Percentiles rank a stretch among this genome's conserved stretches.
These are phyloP conservation scores for Hippopotamyrus pictus DNA, from an alignment of 2,797 vertebrate species.

Conservation along the genomic window DNA sequence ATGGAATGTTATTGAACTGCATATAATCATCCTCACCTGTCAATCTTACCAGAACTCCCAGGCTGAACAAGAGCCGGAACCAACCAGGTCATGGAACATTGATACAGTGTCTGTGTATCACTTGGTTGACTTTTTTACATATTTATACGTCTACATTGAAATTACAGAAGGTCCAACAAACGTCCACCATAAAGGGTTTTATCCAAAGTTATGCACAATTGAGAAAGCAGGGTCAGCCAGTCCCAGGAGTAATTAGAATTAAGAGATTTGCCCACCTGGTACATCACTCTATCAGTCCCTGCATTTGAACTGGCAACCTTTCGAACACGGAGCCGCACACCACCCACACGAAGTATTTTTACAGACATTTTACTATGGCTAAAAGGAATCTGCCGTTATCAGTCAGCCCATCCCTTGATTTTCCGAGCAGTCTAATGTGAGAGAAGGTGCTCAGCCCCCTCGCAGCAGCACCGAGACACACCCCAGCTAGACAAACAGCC, in stretches of 20 bases:
- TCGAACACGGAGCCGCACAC: neutral
- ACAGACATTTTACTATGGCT: neutral
- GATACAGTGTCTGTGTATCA: neutral
- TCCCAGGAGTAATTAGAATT: neutral
- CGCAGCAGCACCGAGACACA: neutral
- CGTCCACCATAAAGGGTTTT: neutral
- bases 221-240: neutral
- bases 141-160: neutral
- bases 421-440: neutral
- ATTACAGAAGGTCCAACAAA: neutral
- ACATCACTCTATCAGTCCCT: neutral
- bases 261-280: neutral
- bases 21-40: neutral
- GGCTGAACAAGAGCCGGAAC: neutral
- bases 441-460: neutral
- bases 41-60: neutral
- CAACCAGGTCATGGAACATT: neutral
- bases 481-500: neutral
- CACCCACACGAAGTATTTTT: neutral
- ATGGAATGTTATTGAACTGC: neutral
- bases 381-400: neutral
- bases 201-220: neutral
- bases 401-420: neutral
- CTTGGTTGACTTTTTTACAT: neutral
- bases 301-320: neutral